Evolutionary conservation across 2,888 invertebrate genomes (phyloP).

Genomic region (Malacosoma neustria): DNA sequence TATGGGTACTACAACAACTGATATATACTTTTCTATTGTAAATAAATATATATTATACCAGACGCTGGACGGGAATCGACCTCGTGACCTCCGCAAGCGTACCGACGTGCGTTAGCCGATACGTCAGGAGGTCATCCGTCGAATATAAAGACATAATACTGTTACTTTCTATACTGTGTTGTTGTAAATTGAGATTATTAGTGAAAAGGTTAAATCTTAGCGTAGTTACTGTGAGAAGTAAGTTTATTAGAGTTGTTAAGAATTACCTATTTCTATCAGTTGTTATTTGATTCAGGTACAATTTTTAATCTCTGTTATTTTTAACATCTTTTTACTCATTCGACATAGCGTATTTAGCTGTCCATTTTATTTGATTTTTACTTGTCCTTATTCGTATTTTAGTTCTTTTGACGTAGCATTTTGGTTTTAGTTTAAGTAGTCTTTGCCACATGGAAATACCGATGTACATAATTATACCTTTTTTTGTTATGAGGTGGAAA

Average conservation of each 20-base stretch:
- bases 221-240: constrained; percentile 60
- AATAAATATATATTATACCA: too few relatives aligned
- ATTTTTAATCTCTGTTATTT: constrained; percentile 19
- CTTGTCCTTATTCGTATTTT: too few relatives aligned
- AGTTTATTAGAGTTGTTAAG: constrained; percentile 48
- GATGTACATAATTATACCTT: constrained; percentile 38
- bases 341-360: background rate
- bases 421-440: constrained; percentile 32
- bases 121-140: too few relatives aligned
- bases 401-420: constrained; percentile 43
- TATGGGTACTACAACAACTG: too few relatives aligned
- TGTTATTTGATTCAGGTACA: constrained; percentile 47
- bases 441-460: constrained; percentile 44
- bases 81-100: too few relatives aligned
- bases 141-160: too few relatives aligned
- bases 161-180: too few relatives aligned
- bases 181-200: constrained; percentile 24
- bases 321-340: constrained; percentile 15
- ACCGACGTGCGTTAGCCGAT: too few relatives aligned
- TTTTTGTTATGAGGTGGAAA: too few relatives aligned
- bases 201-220: constrained; percentile 64
- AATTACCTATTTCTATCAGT: constrained; percentile 35
- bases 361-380: background rate
- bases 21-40: too few relatives aligned
- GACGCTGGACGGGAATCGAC: too few relatives aligned